Conservation (phyloP, 2,797 vertebrate genomes). For the Hoplostethus atlanticus region DNA sequence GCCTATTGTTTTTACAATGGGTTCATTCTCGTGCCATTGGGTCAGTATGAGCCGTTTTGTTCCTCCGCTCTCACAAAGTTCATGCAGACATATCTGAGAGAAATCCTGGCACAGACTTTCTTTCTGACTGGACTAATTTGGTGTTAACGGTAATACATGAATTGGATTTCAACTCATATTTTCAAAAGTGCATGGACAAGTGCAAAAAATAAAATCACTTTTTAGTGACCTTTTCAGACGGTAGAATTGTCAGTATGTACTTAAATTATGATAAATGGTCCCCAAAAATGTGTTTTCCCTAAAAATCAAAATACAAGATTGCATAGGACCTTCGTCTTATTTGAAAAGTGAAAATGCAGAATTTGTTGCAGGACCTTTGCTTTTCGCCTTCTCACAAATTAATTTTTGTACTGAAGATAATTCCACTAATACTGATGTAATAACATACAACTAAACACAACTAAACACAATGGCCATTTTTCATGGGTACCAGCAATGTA, state of each 20-base stretch:
- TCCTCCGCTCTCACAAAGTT: background rate
- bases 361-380: background rate
- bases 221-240: background rate
- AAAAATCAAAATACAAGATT: background rate
- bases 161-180: background rate
- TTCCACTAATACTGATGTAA: background rate
- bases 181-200: background rate
- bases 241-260: conserved; percentile 1
- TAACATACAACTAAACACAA: background rate
- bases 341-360: background rate
- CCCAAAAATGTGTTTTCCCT: background rate
- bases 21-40: conserved; percentile 21
- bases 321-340: background rate
- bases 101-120: background rate
- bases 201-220: background rate
- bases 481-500: background rate
- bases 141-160: background rate
- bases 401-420: background rate
- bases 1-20: conserved; percentile 14
- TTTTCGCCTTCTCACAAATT: background rate
- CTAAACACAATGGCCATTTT: conserved; percentile 14
- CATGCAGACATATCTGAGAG: background rate
- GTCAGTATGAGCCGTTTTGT: conserved; percentile 6
- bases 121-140: background rate
- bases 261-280: background rate